These are phyloP conservation scores for Porites divaricata DNA, from an alignment of 92 coral and sea anemone species.

Conservation along the genomic window DNA sequence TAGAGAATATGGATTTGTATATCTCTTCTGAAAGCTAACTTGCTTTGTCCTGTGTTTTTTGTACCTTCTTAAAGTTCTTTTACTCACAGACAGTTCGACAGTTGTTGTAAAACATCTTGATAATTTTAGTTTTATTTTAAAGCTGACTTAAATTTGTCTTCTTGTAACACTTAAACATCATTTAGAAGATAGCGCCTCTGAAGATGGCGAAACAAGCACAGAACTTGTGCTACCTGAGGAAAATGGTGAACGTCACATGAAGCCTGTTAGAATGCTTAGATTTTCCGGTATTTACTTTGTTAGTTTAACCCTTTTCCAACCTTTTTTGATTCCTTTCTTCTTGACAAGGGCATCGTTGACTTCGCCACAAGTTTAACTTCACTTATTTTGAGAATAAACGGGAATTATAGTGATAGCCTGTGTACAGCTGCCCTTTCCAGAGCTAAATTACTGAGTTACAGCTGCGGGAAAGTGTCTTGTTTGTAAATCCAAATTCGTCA, in stretches of 20 bases:
- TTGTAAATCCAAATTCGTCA: too few relatives aligned
- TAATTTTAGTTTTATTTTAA: neutral
- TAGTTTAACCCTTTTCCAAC: neutral
- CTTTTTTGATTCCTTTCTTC: neutral
- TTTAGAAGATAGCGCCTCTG: constrained; percentile 30
- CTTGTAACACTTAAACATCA: constrained; percentile 1
- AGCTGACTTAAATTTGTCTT: neutral
- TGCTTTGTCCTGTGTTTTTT: neutral
- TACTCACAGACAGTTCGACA: neutral
- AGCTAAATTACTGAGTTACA: too few relatives aligned
- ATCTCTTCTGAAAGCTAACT: neutral
- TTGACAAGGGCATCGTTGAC: neutral
- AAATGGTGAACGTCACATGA: constrained; percentile 51
- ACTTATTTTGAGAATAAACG: neutral
- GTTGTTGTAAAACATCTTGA: neutral
- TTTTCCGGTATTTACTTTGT: constrained; percentile 69
- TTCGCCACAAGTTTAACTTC: neutral
- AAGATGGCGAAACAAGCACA: constrained; percentile 32
- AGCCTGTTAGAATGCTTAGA: constrained; percentile 65
- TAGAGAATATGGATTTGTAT: too few relatives aligned
- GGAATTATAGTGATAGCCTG: too few relatives aligned
- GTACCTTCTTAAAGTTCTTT: neutral
- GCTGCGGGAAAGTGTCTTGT: too few relatives aligned
- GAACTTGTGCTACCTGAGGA: constrained; percentile 37
- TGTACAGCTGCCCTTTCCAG: too few relatives aligned